phyloP scores from a whole-genome alignment of 1,140 invertebrate genomes.

The Lysiphlebus fabarum region DNA sequence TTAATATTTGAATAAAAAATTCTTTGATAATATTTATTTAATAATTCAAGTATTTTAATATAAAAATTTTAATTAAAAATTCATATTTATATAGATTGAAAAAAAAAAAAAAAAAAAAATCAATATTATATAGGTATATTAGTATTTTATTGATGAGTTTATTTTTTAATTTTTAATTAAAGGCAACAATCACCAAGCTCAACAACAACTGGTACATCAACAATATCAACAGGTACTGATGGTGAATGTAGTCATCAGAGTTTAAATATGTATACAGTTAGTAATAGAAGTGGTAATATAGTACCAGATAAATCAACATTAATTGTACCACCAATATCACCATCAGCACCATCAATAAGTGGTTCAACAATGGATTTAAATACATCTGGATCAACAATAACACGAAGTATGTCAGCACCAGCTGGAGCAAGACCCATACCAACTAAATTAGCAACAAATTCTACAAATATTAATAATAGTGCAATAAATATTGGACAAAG shows the following conservation, averaged over 20 bases:
- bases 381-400: constrained; percentile 34
- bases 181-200: constrained; percentile 53
- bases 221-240: constrained; percentile 44
- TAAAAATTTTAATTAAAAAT: too few species aligned
- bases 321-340: constrained; percentile 36
- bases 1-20: too few species aligned
- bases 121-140: too few species aligned
- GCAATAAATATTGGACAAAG: constrained; percentile 46
- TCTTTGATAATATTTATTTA: too few species aligned
- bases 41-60: too few species aligned
- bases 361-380: constrained; percentile 21
- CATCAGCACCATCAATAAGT: constrained; percentile 28
- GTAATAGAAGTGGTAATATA: constrained; percentile 33
- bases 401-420: constrained; percentile 46
- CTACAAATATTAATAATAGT: constrained; percentile 35
- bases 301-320: constrained; percentile 40
- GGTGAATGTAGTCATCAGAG: constrained; percentile 36
- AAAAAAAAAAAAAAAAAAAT: too few species aligned
- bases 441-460: constrained; percentile 31
- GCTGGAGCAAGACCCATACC: constrained; percentile 40
- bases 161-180: constrained; percentile 17
- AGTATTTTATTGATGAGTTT: too few species aligned
- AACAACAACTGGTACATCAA: constrained; percentile 47
- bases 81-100: background rate
- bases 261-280: constrained; percentile 41